These are phyloP conservation scores for Meloe dianella DNA, from an alignment of 2,888 invertebrate genomes.

Conservation along the genomic window DNA sequence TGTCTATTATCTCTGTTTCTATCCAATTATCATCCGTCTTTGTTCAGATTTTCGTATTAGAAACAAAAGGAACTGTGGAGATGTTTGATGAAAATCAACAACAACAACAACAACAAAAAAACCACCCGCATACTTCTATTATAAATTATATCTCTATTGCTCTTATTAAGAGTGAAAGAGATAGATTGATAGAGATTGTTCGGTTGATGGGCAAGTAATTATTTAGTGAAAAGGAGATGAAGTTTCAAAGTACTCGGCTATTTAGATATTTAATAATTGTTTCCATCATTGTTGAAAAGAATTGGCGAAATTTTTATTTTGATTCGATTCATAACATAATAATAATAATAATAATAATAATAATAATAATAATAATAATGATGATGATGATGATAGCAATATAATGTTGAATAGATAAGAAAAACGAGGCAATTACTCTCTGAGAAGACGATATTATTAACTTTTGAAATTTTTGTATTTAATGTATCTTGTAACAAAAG, in stretches of 20 bases:
- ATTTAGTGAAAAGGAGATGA: conserved; percentile 39
- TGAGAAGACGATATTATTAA: conserved; percentile 50
- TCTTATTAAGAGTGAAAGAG: conserved; percentile 20
- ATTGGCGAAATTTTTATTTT: background rate
- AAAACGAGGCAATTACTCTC: conserved; percentile 45
- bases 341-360: background rate
- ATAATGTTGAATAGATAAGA: conserved; percentile 32
- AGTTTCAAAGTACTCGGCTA: conserved; percentile 37
- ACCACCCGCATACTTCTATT: conserved; percentile 25
- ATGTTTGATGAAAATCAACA: conserved; percentile 9
- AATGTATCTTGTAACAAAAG: conserved; percentile 12
- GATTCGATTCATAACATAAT: background rate
- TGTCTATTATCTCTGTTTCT: conserved; percentile 44
- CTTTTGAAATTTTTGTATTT: conserved; percentile 38
- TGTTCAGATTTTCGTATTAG: conserved; percentile 23
- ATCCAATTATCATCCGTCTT: conserved; percentile 33
- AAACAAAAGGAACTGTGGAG: conserved; percentile 16
- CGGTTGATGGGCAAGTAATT: conserved; percentile 39
- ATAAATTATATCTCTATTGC: conserved; percentile 22
- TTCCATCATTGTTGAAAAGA: conserved; percentile 43
- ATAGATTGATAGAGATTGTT: conserved; percentile 24
- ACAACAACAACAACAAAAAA: conserved; percentile 17
- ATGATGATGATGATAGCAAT: background rate
- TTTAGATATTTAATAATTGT: too few species aligned
- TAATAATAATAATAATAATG: background rate